Conservation (phyloP, 1,140 invertebrate species). For the Magallana angulata region DNA sequence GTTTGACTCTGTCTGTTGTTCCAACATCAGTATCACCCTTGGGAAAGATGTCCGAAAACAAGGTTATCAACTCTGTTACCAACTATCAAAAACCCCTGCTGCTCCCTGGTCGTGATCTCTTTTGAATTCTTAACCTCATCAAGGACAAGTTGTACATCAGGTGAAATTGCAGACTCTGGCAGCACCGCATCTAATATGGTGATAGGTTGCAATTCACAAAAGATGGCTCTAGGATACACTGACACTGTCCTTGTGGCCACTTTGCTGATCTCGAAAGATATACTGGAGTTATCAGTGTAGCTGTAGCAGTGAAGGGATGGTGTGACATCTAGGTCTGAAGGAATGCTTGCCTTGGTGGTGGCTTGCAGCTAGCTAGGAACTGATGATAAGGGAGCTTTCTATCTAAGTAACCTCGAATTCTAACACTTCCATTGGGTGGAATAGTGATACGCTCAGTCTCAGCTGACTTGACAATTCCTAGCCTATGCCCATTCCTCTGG, state of each 20-base stretch:
- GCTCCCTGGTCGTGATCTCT: not conserved
- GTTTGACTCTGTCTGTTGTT: not conserved
- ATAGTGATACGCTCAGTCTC: slow-evolving; percentile 34
- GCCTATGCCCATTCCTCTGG: not conserved
- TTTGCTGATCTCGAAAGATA: slow-evolving; percentile 18
- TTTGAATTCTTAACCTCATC: not conserved
- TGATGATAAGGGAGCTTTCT: slow-evolving; percentile 34
- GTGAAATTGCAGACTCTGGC: not conserved
- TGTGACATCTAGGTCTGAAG: slow-evolving; percentile 40
- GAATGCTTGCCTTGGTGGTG: not conserved
- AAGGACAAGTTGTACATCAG: not conserved
- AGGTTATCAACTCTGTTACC: not conserved
- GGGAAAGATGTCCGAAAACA: not conserved
- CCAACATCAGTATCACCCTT: not conserved
- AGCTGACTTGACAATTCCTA: slow-evolving; percentile 35
- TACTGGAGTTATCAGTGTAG: not conserved
- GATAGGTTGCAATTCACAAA: slow-evolving; percentile 34
- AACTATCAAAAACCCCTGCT: not conserved
- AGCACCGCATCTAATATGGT: not conserved
- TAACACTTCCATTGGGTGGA: slow-evolving; percentile 23
- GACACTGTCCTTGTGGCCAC: slow-evolving; percentile 39
- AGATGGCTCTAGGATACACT: not conserved
- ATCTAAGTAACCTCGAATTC: not conserved
- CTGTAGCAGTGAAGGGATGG: not conserved
- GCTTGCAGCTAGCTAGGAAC: slow-evolving; percentile 4